Percentiles rank a stretch among this genome's conserved stretches.
Conservation (phyloP, 2,888 invertebrate genomes). For the Bombylius major region DNA sequence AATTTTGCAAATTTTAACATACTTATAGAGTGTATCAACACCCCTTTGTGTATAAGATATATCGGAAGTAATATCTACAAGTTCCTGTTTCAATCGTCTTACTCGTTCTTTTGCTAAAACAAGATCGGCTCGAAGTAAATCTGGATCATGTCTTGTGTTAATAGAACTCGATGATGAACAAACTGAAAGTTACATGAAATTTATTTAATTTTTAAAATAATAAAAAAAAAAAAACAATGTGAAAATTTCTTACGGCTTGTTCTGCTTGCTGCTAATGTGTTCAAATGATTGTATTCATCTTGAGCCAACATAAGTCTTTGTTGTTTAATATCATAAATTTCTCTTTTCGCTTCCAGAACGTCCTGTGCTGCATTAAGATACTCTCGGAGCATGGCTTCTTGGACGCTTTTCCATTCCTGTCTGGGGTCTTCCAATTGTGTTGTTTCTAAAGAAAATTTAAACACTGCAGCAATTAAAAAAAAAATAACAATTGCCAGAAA, state of each 20-base stretch:
- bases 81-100: slow-evolving; percentile 74
- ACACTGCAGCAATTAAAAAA: neutral
- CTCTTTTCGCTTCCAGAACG: slow-evolving; percentile 91
- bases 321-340: slow-evolving; percentile 91
- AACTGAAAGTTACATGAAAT: slow-evolving; percentile 42
- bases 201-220: neutral
- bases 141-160: slow-evolving; percentile 89
- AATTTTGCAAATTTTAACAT: neutral
- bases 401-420: slow-evolving; percentile 90
- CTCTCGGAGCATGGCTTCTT: slow-evolving; percentile 93
- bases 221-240: neutral
- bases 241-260: slow-evolving; percentile 67
- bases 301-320: slow-evolving; percentile 86
- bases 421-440: slow-evolving; percentile 95
- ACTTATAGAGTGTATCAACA: slow-evolving; percentile 71
- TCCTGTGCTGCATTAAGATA: slow-evolving; percentile 93
- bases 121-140: slow-evolving; percentile 82
- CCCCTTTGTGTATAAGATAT: slow-evolving; percentile 86
- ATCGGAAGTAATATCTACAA: slow-evolving; percentile 83
- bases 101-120: slow-evolving; percentile 80
- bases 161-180: slow-evolving; percentile 79
- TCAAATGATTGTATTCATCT: slow-evolving; percentile 90
- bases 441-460: slow-evolving; percentile 51
- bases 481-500: neutral
- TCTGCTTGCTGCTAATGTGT: slow-evolving; percentile 77